Conservation (phyloP, 2,888 invertebrate species). For the Cecidostiba fungosa region DNA sequence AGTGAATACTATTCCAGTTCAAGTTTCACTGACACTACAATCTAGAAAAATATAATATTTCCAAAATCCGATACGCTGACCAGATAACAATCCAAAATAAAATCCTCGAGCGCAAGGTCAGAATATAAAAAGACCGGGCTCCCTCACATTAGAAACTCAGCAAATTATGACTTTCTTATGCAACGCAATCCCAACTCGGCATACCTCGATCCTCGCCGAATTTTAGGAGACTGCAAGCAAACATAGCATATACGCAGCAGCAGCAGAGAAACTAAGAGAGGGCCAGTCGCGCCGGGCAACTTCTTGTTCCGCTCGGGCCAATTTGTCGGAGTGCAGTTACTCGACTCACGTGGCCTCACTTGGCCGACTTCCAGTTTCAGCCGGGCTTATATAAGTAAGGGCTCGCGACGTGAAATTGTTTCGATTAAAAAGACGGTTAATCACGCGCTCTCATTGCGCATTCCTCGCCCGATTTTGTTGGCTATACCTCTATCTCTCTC, state of each 20-base stretch:
- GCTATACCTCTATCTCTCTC: not conserved
- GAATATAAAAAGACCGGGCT: not conserved
- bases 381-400: slow-evolving; percentile 32
- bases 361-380: slow-evolving; percentile 60
- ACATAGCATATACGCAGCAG: not conserved
- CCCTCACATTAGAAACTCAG: not conserved
- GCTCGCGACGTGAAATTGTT: slow-evolving; percentile 56
- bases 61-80: too few species aligned
- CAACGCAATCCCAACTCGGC: slow-evolving; percentile 6
- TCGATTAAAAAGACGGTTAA: slow-evolving; percentile 63
- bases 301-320: slow-evolving; percentile 48
- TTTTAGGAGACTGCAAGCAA: not conserved
- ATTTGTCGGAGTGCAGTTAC: slow-evolving; percentile 53
- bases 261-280: not conserved
- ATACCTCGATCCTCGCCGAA: slow-evolving; percentile 11
- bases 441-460: slow-evolving; percentile 49
- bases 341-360: slow-evolving; percentile 33
- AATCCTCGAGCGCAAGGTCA: not conserved
- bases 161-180: slow-evolving; percentile 55
- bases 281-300: slow-evolving; percentile 19
- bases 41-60: too few species aligned
- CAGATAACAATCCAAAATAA: not conserved
- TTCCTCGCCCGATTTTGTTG: slow-evolving; percentile 40
- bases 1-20: too few species aligned
- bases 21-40: too few species aligned